Percentiles rank a stretch among this genome's conserved stretches.
phyloP scores from a whole-genome alignment of 2,888 invertebrate genomes.

The Allacma fusca region DNA sequence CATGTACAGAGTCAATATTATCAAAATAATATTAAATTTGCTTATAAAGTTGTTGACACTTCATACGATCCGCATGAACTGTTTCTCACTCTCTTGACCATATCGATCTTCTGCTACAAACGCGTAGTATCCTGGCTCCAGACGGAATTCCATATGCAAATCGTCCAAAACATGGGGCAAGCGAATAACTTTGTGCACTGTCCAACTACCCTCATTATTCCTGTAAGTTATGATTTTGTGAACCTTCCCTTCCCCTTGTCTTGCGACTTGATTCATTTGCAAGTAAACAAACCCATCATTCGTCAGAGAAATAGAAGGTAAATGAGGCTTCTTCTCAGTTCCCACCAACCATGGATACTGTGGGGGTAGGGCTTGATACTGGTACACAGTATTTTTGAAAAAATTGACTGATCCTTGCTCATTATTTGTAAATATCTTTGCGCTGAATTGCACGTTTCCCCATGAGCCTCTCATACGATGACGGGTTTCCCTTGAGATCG shows the following conservation, averaged over 20 bases:
- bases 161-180: background rate
- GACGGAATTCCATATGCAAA: slow-evolving; percentile 10
- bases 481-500: slow-evolving; percentile 43
- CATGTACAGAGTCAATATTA: no score
- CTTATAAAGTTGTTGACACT: no score
- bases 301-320: background rate
- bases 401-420: slow-evolving; percentile 35
- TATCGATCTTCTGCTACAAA: slow-evolving; percentile 34
- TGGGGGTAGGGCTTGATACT: slow-evolving; percentile 48
- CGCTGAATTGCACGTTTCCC: slow-evolving; percentile 57
- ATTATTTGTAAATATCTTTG: slow-evolving; percentile 48
- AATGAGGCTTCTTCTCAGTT: background rate
- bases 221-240: slow-evolving; percentile 12
- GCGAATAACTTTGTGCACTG: background rate
- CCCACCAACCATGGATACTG: slow-evolving; percentile 49
- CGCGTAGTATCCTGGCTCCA: slow-evolving; percentile 38
- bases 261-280: background rate
- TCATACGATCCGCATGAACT: background rate
- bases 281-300: background rate
- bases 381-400: slow-evolving; percentile 47
- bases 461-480: slow-evolving; percentile 50
- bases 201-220: slow-evolving; percentile 13
- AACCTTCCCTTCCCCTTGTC: background rate
- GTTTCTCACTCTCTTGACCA: slow-evolving; percentile 45
- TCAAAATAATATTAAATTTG: no score